Conservation (phyloP, 2,888 invertebrate genomes). For the Cephalotes varians region DNA sequence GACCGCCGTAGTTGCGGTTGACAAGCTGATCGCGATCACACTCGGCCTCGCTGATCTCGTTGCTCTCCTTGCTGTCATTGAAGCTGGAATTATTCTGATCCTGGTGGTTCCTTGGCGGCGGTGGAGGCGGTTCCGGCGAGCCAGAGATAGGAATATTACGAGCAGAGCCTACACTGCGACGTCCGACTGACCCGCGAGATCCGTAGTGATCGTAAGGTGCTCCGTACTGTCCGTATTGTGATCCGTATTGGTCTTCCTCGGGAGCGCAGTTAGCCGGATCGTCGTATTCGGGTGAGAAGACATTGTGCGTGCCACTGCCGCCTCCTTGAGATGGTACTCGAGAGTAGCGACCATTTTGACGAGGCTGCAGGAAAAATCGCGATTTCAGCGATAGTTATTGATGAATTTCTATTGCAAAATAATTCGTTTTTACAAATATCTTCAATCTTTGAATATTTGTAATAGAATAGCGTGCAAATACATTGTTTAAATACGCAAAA, state of each 20-base stretch:
- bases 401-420: neutral
- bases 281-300: conserved; percentile 93
- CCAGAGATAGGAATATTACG: conserved; percentile 88
- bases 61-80: conserved; percentile 97
- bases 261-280: conserved; percentile 97
- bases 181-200: conserved; percentile 92
- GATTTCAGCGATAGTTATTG: neutral
- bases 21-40: conserved; percentile 94
- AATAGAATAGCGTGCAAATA: neutral
- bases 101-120: conserved; percentile 92
- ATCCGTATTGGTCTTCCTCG: conserved; percentile 96
- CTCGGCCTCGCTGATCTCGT: conserved; percentile 97
- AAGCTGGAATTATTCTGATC: conserved; percentile 92
- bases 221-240: conserved; percentile 93
- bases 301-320: conserved; percentile 89
- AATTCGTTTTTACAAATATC: neutral
- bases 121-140: conserved; percentile 90
- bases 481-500: neutral
- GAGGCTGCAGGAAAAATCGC: conserved; percentile 85
- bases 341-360: conserved; percentile 91
- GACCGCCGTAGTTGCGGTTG: conserved; percentile 95
- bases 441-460: neutral
- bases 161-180: conserved; percentile 88
- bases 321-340: conserved; percentile 92
- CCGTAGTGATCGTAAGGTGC: conserved; percentile 97